Evolutionary conservation across 2,888 invertebrate species (phyloP).

Genomic region (Caenorhabditis sinica): DNA sequence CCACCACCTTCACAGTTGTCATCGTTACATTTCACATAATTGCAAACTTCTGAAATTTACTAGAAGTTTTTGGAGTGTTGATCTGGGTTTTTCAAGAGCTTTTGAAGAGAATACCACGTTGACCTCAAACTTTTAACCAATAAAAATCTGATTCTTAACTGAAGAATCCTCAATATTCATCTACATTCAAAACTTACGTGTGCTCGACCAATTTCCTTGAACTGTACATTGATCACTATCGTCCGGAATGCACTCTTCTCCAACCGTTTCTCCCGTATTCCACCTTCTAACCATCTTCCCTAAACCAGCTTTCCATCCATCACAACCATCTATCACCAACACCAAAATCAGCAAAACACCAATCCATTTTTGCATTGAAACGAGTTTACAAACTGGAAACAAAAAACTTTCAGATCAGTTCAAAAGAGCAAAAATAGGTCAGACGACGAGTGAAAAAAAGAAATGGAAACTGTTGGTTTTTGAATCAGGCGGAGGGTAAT

Average conservation of each 20-base stretch:
- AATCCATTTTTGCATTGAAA: conserved; percentile 29
- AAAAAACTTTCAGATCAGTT: conserved; percentile 4
- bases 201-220: conserved; percentile 34
- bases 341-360: not conserved
- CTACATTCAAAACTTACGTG: conserved; percentile 15
- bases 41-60: conserved; percentile 64
- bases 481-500: conserved; percentile 47
- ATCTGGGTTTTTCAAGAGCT: no score
- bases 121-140: no score
- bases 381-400: not conserved
- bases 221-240: conserved; percentile 42
- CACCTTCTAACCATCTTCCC: conserved; percentile 50
- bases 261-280: not conserved
- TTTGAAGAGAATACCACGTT: no score
- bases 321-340: conserved; percentile 19
- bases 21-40: conserved; percentile 71
- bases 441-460: conserved; percentile 13
- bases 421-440: conserved; percentile 44
- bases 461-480: conserved; percentile 1
- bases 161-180: not conserved
- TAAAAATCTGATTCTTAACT: no score
- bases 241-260: conserved; percentile 39
- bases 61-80: not conserved
- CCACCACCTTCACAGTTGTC: conserved; percentile 79
- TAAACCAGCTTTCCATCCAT: conserved; percentile 29